Percentiles rank a stretch among this genome's conserved stretches.
Conservation (phyloP, 1,140 invertebrate genomes). For the Procambarus virginalis region DNA sequence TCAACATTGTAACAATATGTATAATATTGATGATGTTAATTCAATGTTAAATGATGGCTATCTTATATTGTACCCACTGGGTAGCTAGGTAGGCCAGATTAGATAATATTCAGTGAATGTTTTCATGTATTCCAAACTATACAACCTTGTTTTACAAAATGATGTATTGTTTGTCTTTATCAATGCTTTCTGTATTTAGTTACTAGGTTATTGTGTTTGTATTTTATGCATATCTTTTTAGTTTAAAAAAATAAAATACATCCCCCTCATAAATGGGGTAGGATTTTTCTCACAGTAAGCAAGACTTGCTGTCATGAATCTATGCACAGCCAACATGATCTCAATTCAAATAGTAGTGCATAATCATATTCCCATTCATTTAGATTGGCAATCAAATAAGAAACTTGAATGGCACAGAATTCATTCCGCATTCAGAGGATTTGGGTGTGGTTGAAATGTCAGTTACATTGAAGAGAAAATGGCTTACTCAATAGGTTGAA, state of each 20-base stretch:
- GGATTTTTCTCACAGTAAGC: neutral
- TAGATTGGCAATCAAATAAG: neutral
- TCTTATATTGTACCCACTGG: no score
- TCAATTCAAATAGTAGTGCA: neutral
- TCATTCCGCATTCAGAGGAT: neutral
- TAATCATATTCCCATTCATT: neutral
- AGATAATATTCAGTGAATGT: neutral
- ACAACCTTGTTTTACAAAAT: neutral
- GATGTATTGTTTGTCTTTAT: neutral
- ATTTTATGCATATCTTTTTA: neutral
- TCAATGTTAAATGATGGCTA: no score
- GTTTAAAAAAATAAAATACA: neutral
- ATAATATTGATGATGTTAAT: no score
- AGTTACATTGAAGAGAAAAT: neutral
- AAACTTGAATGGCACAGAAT: neutral
- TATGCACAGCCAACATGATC: slow-evolving; percentile 1
- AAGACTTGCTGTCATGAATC: neutral
- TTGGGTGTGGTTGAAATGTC: neutral
- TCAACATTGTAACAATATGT: no score
- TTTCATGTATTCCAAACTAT: neutral
- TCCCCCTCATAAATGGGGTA: neutral
- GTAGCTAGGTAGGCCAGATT: no score
- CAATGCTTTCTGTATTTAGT: neutral
- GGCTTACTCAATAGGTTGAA: neutral
- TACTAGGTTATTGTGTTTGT: neutral